Base-by-base conservation (phyloP, 2,888 invertebrate species). In the Neocrepidodera transversa region DNA sequence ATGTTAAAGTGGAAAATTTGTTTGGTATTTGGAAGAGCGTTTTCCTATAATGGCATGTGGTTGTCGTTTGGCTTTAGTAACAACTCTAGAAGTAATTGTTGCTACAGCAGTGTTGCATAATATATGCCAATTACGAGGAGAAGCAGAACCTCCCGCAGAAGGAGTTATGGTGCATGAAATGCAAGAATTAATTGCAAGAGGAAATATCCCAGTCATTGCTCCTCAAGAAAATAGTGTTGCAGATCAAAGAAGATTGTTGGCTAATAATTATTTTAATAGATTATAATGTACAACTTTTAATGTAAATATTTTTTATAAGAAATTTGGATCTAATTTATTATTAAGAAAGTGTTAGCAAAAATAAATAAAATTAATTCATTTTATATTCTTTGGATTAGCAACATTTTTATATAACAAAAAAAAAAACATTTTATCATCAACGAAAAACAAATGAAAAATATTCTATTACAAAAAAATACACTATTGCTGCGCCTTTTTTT, bases 241-340 rank as follows among this genome's bases (percentile, higher is more conserved):
- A n/a, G 35, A 32, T 10, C 8, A 32, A n/a, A 62, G 62, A 58
- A 48, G 64, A 17, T 43, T 30, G 20, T 38, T 18, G 3, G 36
- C 13, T 38, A 18, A 40, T 36, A 36, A 10, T 16, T 49, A 30
- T 23, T 30, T 50, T 23, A 8, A 49, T 20, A 16, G 5, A 20
- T 23, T 50, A 8, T 48, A 20, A 23, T 4, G 4, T 23, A 23
- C 23, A 23, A 6, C 23, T n/a, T n/a, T n/a, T n/a, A n/a, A n/a
- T n/a, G n/a, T n/a, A n/a, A n/a, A n/a, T n/a, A n/a, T n/a, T n/a
- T n/a, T n/a, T n/a, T n/a, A n/a, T n/a, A n/a, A n/a, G 6, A 23
- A 4, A 23, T 23, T 23, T 23, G 23, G 3, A 23, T 6, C 3
- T 23, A 23, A 23, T 4, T 4, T 23, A 4, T 23, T 6, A 23